Percentiles rank a stretch among this genome's conserved stretches.
phyloP scores from a whole-genome alignment of 2,888 invertebrate species.

The Drosophila suboccidentalis region DNA sequence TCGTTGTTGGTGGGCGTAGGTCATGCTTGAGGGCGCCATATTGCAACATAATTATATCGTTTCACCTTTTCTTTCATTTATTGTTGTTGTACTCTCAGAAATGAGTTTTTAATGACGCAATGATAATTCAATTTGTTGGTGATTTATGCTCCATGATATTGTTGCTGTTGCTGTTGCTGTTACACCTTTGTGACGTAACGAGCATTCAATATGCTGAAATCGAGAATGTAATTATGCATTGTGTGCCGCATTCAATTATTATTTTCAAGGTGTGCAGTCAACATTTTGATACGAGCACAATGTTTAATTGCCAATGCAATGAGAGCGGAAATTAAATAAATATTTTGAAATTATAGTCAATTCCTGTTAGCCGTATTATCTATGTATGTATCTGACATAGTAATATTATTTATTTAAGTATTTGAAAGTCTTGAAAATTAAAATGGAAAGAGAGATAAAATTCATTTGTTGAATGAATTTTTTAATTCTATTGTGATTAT shows the following conservation, averaged over 20 bases:
- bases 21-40: conserved; percentile 79
- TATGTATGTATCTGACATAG: neutral
- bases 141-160: conserved; percentile 73
- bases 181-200: conserved; percentile 51
- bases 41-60: conserved; percentile 81
- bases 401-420: too few relatives aligned
- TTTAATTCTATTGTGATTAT: too few relatives aligned
- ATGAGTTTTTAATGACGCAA: conserved; percentile 82
- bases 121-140: conserved; percentile 80
- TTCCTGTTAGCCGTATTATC: neutral
- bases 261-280: conserved; percentile 32
- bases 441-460: too few relatives aligned
- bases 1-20: conserved; percentile 63
- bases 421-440: too few relatives aligned
- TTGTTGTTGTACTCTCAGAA: conserved; percentile 45
- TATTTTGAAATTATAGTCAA: neutral
- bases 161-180: conserved; percentile 33
- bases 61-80: conserved; percentile 64
- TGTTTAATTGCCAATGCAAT: conserved; percentile 34
- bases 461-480: too few relatives aligned
- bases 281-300: conserved; percentile 18
- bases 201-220: conserved; percentile 69
- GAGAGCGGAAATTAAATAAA: conserved; percentile 27
- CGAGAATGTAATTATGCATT: conserved; percentile 63
- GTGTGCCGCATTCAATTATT: conserved; percentile 24